Evolutionary conservation across 1,140 invertebrate species (phyloP), one percentile per base, ranked within the genome.

Genomic region (Telenomus remus): DNA sequence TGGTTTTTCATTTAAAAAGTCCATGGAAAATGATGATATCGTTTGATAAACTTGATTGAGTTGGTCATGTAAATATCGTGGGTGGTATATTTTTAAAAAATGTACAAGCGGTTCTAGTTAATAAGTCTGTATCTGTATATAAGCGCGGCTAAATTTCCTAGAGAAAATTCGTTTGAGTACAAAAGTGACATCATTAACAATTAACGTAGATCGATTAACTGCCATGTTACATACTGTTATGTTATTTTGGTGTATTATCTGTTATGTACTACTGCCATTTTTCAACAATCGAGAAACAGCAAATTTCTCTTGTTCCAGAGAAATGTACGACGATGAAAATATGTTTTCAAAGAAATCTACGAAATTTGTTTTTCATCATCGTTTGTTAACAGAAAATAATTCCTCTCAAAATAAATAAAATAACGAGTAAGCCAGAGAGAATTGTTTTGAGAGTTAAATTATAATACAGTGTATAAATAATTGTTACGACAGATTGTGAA

Each of bases 251-350:
- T 78, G 84, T 78, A 81, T 78, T 46, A 69, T 80, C 81, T 77
- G 66, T 85, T 84, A 74, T 82, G 80, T 78, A 84, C 79, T 82
- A 86, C 84, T 86, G 84, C 84, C 84, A 85, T 85, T 84, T 84
- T 84, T 80, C 72, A 85, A 80, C 74, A 57, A 54, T 79, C 19
- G 1, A 27, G n/a, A 39, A 39, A 39, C 9, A 39, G 79, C 1
- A 27, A 27, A 27, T 27, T 27, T 27, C 19, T 27, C 19, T 27
- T 27, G 19, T 27, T 27, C 19, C 6, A 3, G 19, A 27, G 19
- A 1, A 6, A 27, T 27, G 19, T 27, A 27, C n/a, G n/a, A n/a
- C n/a, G n/a, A n/a, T n/a, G n/a, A n/a, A n/a, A n/a, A n/a, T n/a
- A n/a, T n/a, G n/a, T n/a, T n/a, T n/a, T n/a, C n/a, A n/a, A n/a